Evolutionary conservation across 2,888 invertebrate species (phyloP), one percentile per base, ranked within the genome.

Genomic region (Apodemia zela): DNA sequence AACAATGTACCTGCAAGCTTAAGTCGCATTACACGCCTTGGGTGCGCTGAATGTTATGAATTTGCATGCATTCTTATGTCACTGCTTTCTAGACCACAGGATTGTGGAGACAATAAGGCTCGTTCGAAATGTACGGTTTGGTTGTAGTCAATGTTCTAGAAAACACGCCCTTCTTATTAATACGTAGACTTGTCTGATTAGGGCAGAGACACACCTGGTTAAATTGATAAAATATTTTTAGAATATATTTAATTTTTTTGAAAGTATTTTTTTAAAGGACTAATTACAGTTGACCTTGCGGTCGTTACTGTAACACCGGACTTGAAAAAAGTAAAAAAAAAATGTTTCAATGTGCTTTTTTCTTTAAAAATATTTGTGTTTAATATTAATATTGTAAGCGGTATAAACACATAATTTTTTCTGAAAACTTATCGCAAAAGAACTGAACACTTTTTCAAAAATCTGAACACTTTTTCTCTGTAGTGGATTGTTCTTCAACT

Each of bases 81-180:
- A 71, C 69, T 73, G 73, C 73, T 76, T 75, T 79, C 74, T 75
- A 76, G 74, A 73, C 72, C 75, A 72, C 65, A 72, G 70, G 73
- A 74, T 75, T 73, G 73, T 65, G 62, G 65, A 63, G 63, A 69
- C 70, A 68, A 71, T 72, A 68, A 49, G 71, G 69, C 68, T 69
- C 68, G 70, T 64, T 67, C 61, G 67, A 62, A 64, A 21, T 15
- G 54, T 8, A 15, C 54, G 54, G 25, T 25, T 54, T 54, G 10
- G 10, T 11, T 18, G 15, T 4, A 3, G n/a, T 18, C 18, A 18
- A 10, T 49, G 49, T 49, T 49, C 49, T 49, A n/a, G 10, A 17
- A 18, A 49, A 49, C 18, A 49, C 42, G 42, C 42, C 42, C 42
- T 45, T 45, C 42, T 45, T 45, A 45, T 45, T 45, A 45, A 45